phyloP scores from a whole-genome alignment of 2,113 vertebrate genomes.

The Melanotaenia duboulayi region DNA sequence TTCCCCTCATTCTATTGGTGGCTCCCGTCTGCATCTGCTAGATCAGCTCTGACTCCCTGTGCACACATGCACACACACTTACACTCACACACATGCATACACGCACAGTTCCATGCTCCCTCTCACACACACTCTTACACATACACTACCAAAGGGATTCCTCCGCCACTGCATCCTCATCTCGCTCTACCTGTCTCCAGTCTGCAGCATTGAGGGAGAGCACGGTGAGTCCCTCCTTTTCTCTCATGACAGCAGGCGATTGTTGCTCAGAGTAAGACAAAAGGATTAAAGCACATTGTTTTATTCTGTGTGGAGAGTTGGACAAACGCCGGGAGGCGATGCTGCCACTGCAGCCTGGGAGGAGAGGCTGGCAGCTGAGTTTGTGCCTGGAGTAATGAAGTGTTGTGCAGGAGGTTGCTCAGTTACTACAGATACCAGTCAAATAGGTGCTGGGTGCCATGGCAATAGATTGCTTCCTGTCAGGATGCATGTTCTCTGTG shows the following conservation, averaged over 20 bases:
- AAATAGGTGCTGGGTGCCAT: slow-evolving; percentile 45
- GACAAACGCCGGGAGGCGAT: slow-evolving; percentile 47
- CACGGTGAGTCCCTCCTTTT: slow-evolving; percentile 70
- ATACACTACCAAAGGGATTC: slow-evolving; percentile 77
- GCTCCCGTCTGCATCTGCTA: slow-evolving; percentile 79
- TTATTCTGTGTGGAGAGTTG: slow-evolving; percentile 35
- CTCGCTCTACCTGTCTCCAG: slow-evolving; percentile 67
- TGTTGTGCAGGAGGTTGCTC: slow-evolving; percentile 54
- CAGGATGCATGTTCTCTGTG: slow-evolving; percentile 36
- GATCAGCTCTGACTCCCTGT: slow-evolving; percentile 73
- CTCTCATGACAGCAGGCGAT: slow-evolving; percentile 59
- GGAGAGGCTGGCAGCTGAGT: slow-evolving; percentile 62
- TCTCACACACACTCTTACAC: slow-evolving; percentile 70
- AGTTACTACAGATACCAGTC: slow-evolving; percentile 68
- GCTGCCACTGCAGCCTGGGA: slow-evolving; percentile 58
- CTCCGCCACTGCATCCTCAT: slow-evolving; percentile 66
- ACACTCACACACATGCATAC: slow-evolving; percentile 26
- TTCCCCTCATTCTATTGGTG: slow-evolving; percentile 76
- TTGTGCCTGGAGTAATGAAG: slow-evolving; percentile 60
- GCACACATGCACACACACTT: slow-evolving; percentile 39
- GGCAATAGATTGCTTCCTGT: slow-evolving; percentile 53
- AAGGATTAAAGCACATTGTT: slow-evolving; percentile 56
- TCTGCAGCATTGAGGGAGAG: slow-evolving; percentile 29
- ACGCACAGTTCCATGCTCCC: slow-evolving; percentile 37
- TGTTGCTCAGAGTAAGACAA: slow-evolving; percentile 58